phyloP scores from a whole-genome alignment of 2,797 vertebrate species.

The Sparus aurata region DNA sequence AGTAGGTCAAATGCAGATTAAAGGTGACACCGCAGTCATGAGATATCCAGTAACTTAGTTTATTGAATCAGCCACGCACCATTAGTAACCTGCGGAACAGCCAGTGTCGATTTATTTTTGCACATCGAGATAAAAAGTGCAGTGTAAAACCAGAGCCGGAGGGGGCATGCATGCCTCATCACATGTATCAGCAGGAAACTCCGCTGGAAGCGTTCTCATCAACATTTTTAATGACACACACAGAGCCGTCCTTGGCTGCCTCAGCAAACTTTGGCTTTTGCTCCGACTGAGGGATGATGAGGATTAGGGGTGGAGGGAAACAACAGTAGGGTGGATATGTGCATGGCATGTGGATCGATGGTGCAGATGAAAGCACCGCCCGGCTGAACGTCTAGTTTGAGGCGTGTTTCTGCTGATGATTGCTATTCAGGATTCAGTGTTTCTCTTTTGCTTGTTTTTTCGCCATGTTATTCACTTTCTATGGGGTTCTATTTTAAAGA shows the following conservation, averaged over 20 bases:
- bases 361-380: constrained; percentile 52
- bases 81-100: constrained; percentile 27
- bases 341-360: constrained; percentile 54
- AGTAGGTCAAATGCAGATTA: constrained; percentile 57
- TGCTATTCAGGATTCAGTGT: constrained; percentile 44
- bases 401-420: constrained; percentile 52
- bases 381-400: constrained; percentile 37
- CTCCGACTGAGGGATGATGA: constrained; percentile 59
- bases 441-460: constrained; percentile 16
- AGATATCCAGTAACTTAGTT: constrained; percentile 49
- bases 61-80: constrained; percentile 32
- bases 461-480: too few species aligned
- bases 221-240: constrained; percentile 68
- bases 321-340: constrained; percentile 54
- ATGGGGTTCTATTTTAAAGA: too few species aligned
- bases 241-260: constrained; percentile 45
- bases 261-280: constrained; percentile 67
- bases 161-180: constrained; percentile 28
- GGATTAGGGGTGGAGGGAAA: constrained; percentile 57
- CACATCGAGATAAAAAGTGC: constrained; percentile 8
- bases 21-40: constrained; percentile 45
- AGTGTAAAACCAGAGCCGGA: constrained; percentile 17
- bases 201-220: constrained; percentile 53
- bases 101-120: constrained; percentile 32
- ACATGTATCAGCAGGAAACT: constrained; percentile 30